These are phyloP conservation scores for Candoia aspera DNA, from an alignment of 2,113 vertebrate species.

Conservation along the genomic window DNA sequence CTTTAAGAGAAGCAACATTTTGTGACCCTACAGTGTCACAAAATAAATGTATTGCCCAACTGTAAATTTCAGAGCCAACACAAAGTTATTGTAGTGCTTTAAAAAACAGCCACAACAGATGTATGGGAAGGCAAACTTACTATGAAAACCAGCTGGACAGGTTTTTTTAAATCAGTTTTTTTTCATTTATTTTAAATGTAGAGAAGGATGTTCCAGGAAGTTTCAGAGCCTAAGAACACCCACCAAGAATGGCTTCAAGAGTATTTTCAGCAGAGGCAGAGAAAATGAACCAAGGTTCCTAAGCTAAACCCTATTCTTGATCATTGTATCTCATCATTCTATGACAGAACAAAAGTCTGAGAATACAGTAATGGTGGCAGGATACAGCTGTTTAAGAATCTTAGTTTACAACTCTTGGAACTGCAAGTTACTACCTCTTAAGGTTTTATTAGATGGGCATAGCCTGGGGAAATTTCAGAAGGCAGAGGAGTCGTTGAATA, in stretches of 20 bases:
- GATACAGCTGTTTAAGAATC: neutral
- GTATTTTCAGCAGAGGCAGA: neutral
- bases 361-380: neutral
- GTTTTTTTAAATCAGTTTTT: neutral
- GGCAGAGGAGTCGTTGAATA: conserved; percentile 18
- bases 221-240: neutral
- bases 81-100: neutral
- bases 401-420: neutral
- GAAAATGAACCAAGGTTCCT: neutral
- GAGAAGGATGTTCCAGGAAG: neutral
- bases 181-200: neutral
- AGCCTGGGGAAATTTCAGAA: conserved; percentile 17
- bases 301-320: neutral
- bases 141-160: neutral
- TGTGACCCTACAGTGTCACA: neutral
- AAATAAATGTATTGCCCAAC: neutral
- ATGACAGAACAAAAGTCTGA: neutral
- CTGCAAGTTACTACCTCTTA: neutral
- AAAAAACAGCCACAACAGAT: neutral
- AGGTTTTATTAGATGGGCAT: neutral
- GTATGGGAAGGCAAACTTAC: neutral
- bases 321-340: neutral
- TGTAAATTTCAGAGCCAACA: neutral
- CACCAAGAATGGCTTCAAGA: neutral
- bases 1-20: neutral